Evolutionary conservation across 2,888 invertebrate genomes (phyloP).

Genomic region (Penaeus monodon): DNA sequence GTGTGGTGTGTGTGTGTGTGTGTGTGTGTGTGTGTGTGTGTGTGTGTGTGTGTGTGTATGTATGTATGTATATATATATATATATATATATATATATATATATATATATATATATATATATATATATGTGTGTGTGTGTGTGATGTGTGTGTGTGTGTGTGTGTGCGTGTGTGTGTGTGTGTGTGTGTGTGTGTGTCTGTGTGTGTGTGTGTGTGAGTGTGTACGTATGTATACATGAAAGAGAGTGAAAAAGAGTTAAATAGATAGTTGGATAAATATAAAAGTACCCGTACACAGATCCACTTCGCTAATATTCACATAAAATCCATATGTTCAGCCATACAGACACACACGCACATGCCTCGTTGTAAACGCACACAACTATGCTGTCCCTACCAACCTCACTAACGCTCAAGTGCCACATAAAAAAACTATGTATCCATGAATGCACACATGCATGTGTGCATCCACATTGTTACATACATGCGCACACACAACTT

Average conservation of each 20-base stretch:
- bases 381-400: no score
- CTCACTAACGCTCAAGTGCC: no score
- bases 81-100: conserved; percentile 16
- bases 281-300: no score
- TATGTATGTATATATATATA: not conserved
- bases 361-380: no score
- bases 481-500: not conserved
- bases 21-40: not conserved
- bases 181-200: not conserved
- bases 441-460: conserved; percentile 1
- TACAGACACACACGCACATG: not conserved
- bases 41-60: not conserved
- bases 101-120: conserved; percentile 10
- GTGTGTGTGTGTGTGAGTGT: not conserved
- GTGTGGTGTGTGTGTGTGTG: no score
- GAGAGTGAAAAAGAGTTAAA: no score
- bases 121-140: not conserved
- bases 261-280: no score
- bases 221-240: not conserved
- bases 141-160: not conserved
- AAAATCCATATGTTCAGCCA: not conserved
- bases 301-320: no score
- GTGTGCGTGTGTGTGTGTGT: not conserved
- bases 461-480: not conserved
- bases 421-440: not conserved